Evolutionary conservation across 2,113 vertebrate species (phyloP).

Genomic region (Myotis brandtii): DNA sequence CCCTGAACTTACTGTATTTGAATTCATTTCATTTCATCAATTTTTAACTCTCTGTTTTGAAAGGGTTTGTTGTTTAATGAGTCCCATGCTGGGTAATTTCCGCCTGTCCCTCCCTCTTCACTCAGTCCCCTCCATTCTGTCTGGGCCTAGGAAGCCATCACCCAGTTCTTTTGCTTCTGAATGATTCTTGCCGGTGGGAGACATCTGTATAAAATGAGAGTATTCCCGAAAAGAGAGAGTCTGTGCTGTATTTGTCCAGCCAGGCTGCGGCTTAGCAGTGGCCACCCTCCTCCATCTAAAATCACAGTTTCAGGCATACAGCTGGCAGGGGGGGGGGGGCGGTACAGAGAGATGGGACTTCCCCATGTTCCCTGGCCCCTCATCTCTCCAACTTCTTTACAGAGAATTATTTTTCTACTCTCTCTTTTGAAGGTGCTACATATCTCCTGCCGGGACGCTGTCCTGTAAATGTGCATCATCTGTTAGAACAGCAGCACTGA

Average conservation of each 20-base stretch:
- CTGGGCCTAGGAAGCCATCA: background rate
- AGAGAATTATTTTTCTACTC: background rate
- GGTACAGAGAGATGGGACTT: background rate
- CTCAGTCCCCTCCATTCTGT: background rate
- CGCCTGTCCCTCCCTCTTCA: background rate
- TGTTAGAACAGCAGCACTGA: background rate
- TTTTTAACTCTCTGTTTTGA: background rate
- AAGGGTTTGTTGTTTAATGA: background rate
- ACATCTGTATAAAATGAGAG: background rate
- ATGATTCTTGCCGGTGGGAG: background rate
- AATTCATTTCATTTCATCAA: background rate
- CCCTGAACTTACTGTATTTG: background rate
- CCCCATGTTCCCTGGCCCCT: background rate
- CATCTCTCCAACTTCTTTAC: background rate
- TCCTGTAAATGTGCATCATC: rapidly evolving
- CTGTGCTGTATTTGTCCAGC: background rate
- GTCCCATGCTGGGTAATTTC: background rate
- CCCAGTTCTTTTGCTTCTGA: background rate
- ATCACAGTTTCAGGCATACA: no score
- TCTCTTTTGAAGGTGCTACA: background rate
- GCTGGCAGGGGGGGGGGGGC: background rate
- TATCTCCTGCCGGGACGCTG: rapidly evolving
- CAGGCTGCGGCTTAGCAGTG: no score
- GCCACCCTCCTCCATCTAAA: background rate
- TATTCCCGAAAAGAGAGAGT: background rate